Evolutionary conservation across 2,113 vertebrate genomes (phyloP).

Genomic region (cattle (Bos taurus)): DNA sequence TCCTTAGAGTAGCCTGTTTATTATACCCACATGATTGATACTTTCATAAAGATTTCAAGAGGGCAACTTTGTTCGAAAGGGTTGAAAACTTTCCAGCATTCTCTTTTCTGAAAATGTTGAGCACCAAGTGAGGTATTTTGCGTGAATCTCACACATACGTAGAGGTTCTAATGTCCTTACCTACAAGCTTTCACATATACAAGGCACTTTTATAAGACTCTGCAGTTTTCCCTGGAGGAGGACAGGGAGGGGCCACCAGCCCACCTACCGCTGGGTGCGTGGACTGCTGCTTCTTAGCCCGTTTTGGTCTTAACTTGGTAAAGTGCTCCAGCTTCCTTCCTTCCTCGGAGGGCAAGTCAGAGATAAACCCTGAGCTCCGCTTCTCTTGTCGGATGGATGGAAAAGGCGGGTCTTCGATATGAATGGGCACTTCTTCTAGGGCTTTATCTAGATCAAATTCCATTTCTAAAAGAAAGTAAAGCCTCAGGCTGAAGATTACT

Average conservation of each 20-base stretch:
- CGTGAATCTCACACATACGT: fast-evolving
- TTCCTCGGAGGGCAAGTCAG: conserved; percentile 94
- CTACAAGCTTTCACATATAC: background rate
- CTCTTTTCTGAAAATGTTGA: background rate
- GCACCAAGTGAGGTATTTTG: background rate
- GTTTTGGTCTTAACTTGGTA: conserved; percentile 93
- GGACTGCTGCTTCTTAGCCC: conserved; percentile 93
- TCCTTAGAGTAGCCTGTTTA: too few species aligned
- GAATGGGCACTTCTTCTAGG: conserved; percentile 92
- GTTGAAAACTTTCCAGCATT: fast-evolving
- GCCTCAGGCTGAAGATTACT: background rate
- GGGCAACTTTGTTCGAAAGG: background rate
- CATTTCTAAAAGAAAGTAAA: conserved; percentile 88
- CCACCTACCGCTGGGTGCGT: conserved; percentile 91
- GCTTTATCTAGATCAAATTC: conserved; percentile 98
- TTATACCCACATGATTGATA: background rate
- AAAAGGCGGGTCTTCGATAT: conserved; percentile 87
- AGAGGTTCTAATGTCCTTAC: background rate
- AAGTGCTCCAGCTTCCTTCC: conserved; percentile 95
- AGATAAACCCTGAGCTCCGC: conserved; percentile 83
- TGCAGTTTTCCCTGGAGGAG: too few species aligned
- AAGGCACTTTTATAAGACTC: background rate
- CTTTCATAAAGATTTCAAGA: background rate
- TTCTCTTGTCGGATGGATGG: conserved; percentile 82
- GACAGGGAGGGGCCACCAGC: background rate